Conservation (phyloP, 2,888 invertebrate genomes). For the Melinaea marsaeus region DNA sequence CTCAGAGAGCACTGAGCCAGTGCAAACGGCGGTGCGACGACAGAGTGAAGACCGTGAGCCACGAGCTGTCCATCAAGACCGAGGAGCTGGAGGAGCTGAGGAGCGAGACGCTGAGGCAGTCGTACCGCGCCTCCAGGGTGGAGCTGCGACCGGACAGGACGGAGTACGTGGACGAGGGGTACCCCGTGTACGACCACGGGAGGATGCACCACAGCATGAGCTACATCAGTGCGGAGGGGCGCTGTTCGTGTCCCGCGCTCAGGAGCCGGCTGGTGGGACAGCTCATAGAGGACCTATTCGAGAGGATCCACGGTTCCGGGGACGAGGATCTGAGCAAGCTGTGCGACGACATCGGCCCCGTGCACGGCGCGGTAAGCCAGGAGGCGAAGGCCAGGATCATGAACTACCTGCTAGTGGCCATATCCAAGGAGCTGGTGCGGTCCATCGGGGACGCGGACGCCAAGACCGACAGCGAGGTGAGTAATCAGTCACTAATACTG, state of each 20-base stretch:
- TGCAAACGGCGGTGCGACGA: constrained; percentile 76
- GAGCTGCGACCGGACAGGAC: constrained; percentile 69
- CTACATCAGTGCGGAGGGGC: constrained; percentile 62
- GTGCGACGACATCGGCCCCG: constrained; percentile 59
- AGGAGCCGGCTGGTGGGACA: constrained; percentile 70
- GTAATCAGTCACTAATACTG: constrained; percentile 65
- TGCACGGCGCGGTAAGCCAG: constrained; percentile 52
- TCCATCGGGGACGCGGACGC: constrained; percentile 74
- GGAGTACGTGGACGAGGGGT: constrained; percentile 71
- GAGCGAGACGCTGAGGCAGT: constrained; percentile 66
- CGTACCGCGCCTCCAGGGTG: constrained; percentile 64
- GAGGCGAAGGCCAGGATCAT: constrained; percentile 74
- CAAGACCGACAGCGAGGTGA: constrained; percentile 74
- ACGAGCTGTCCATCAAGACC: constrained; percentile 77
- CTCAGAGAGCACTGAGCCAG: constrained; percentile 75
- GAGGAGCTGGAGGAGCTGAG: constrained; percentile 72
- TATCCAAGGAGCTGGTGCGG: constrained; percentile 73
- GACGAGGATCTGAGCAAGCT: constrained; percentile 66
- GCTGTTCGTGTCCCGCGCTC: constrained; percentile 70
- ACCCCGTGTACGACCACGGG: constrained; percentile 68
- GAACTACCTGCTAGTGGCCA: constrained; percentile 74
- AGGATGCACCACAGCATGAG: constrained; percentile 74
- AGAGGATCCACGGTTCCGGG: constrained; percentile 63
- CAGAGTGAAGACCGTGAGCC: constrained; percentile 75
- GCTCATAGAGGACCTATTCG: constrained; percentile 69